Evolutionary conservation across 1,140 invertebrate species (phyloP), one percentile per base, ranked within the genome.

Genomic region (Latrodectus geometricus): DNA sequence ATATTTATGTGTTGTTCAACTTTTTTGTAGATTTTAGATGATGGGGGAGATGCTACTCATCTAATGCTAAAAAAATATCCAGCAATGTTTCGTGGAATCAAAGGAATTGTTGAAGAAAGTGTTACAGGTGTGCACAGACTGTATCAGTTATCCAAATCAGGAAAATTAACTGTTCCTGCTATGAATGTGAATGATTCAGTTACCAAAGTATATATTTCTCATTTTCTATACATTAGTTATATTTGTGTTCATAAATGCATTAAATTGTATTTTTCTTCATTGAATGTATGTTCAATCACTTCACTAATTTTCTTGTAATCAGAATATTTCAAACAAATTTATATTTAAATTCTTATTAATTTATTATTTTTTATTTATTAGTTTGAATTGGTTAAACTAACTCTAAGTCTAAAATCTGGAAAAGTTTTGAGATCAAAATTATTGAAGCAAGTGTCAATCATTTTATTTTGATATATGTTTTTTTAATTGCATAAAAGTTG

Each of bases 131-230:
- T 99, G 21, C 98, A 99, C 92, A 94, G 98, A 88, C 92, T 99
- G 20, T 99, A 99, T 91, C 97, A 99, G 92, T 93, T 99, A 52
- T 97, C 97, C 20, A 98, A 98, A 92, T 95, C 96, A 48, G 96
- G 96, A 77, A 98, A 98, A 92, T 92, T 99, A 65, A 95, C 95
- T 17, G 97, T 99, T n/a, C 98, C 98, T 4, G 98, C 98, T 3
- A 99, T 99, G 97, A 99, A 99, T 92, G 97, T 99, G 52, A 99
- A 99, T 90, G 98, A 99, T 92, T 98, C 97, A 35, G 97, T 99
- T 11, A 99, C 97, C 0, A 99, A 99, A 90, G 91, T 89, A 77
- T 50, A 79, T 17, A 52, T 5, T 7, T 35, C 14, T 65, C 21
- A 2, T 35, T 48, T 35, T 20, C 4, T 23, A 17, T 70, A 20